Conservation (phyloP, 2,113 vertebrate species). For the Maylandia zebra region DNA sequence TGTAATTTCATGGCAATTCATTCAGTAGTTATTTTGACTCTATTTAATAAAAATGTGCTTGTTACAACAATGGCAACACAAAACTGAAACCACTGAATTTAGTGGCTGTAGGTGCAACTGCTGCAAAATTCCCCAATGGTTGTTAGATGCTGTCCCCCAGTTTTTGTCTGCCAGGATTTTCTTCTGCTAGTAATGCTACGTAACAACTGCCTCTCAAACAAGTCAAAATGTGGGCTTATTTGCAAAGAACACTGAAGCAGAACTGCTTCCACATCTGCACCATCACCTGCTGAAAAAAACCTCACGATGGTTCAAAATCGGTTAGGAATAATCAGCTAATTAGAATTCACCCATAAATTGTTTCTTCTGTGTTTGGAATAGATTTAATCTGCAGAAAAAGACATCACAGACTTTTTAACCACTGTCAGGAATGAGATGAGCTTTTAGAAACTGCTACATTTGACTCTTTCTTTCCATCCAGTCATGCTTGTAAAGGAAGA, state of each 20-base stretch:
- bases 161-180: neutral
- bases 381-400: neutral
- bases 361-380: neutral
- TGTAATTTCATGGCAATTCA: neutral
- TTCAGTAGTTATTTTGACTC: neutral
- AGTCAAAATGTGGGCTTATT: neutral
- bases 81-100: neutral
- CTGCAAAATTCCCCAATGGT: neutral
- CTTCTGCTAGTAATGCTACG: neutral
- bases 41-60: neutral
- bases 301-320: neutral
- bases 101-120: neutral
- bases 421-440: neutral
- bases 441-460: constrained; percentile 9
- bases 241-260: neutral
- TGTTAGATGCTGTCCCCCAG: neutral
- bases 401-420: constrained; percentile 19
- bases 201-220: neutral
- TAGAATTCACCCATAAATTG: neutral
- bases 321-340: neutral
- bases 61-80: neutral
- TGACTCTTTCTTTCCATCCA: neutral
- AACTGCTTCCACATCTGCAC: neutral
- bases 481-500: constrained; percentile 26
- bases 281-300: neutral